These are phyloP conservation scores for Zophobas morio DNA, from an alignment of 1,140 invertebrate species.

Conservation along the genomic window DNA sequence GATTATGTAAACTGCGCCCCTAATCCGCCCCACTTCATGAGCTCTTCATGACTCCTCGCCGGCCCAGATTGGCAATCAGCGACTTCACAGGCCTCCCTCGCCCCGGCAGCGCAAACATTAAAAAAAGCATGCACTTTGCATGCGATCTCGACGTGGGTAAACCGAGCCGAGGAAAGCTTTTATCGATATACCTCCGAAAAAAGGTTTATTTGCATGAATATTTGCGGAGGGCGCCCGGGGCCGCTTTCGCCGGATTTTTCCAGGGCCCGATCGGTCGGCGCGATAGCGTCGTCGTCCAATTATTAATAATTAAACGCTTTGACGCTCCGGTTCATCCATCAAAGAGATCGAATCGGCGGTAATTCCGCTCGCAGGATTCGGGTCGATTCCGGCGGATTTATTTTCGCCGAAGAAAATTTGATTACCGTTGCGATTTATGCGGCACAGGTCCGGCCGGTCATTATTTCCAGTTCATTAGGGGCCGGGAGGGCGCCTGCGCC, in stretches of 20 bases:
- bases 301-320: conserved; percentile 41
- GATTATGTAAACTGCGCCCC: no score
- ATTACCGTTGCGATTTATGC: conserved; percentile 35
- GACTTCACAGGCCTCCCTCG: conserved; percentile 2
- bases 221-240: background rate
- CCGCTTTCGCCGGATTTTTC: conserved; percentile 33
- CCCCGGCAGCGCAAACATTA: background rate
- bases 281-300: conserved; percentile 29
- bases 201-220: conserved; percentile 40
- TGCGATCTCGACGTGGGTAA: conserved; percentile 18
- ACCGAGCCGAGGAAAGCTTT: conserved; percentile 30
- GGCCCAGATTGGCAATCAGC: conserved; percentile 24
- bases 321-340: conserved; percentile 26
- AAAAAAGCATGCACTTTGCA: conserved; percentile 35
- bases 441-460: conserved; percentile 45
- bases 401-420: conserved; percentile 34
- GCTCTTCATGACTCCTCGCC: conserved; percentile 9
- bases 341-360: conserved; percentile 43
- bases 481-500: conserved; percentile 24
- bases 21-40: no score
- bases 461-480: conserved; percentile 55
- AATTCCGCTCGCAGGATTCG: conserved; percentile 15
- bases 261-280: conserved; percentile 3
- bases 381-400: conserved; percentile 19
- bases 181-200: conserved; percentile 28